Evolutionary conservation across 2,797 vertebrate genomes (phyloP), one percentile per base, ranked within the genome.

Genomic region (Acropternis orthonyx): DNA sequence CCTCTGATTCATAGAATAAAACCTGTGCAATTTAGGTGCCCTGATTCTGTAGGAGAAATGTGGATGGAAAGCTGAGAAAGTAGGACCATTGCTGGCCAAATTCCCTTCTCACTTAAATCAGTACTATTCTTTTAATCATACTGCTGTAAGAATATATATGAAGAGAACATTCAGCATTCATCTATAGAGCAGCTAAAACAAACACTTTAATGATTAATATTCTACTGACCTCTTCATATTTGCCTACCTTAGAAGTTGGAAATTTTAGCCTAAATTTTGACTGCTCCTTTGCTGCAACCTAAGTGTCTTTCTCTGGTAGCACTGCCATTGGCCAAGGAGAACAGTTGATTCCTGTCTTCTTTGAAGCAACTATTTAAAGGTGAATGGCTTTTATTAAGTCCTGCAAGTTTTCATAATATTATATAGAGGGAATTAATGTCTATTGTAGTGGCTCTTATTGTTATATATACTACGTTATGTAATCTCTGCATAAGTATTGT

Each of bases 1-100:
- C 91, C 93, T 96, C 77, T 95, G n/a, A 54, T 75, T 91, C 89
- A 93, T 13, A 83, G 88, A 93, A 85, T 87, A 97, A 97, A 97
- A 80, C 49, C 59, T 61, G 62, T 72, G 61, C 68, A 82, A 79
- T 87, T 72, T 71, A 74, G 66, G 46, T 93, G 59, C 19, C 81
- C 5, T 30, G 71, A n/a, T 85, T 80, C 55, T 93, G 34, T 58
- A 79, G 63, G 59, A 95, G 49, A 95, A 92, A 89, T 51, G 21
- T 3, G 14, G 10, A 41, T 23, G 30, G 30, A 26, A 24, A 88
- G 23, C 21, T 86, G 73, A 88, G 43, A 65, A 86, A 68, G 63
- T 6, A 71, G 14, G 39, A 30, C 16, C 9, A 16, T 26, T 54
- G 28, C 66, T 78, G 37, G n/a, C 36, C 39, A 81, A 30, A 69